Conservation (phyloP, 2,797 vertebrate species). For the Ctenopoma multispine region DNA sequence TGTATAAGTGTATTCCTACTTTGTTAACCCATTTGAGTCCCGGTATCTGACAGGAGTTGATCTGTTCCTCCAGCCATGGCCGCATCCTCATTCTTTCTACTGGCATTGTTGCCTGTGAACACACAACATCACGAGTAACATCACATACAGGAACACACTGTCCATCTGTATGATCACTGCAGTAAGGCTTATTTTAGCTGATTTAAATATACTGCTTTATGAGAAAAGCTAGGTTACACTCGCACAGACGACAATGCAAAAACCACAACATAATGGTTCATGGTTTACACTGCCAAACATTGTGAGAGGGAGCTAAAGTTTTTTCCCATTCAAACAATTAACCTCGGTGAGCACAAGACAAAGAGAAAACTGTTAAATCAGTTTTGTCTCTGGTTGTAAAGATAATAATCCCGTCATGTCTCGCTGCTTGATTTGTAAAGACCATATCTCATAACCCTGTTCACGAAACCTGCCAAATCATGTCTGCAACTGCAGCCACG, state of each 20-base stretch:
- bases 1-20: slow-evolving; percentile 77
- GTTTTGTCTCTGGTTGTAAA: slow-evolving; percentile 18
- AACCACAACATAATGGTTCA: not conserved
- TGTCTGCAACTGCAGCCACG: not conserved
- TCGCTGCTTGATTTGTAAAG: not conserved
- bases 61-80: slow-evolving; percentile 98
- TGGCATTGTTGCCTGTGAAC: slow-evolving; percentile 89
- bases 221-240: not conserved
- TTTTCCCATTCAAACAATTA: not conserved
- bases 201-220: too few relatives aligned
- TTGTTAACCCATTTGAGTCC: slow-evolving; percentile 97
- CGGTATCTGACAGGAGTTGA: slow-evolving; percentile 93
- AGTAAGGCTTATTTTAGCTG: not conserved
- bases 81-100: slow-evolving; percentile 99
- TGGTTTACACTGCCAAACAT: not conserved
- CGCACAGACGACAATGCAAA: not conserved
- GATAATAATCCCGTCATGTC: slow-evolving; percentile 20
- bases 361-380: not conserved
- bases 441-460: not conserved
- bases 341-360: not conserved
- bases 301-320: not conserved
- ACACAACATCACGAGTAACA: slow-evolving; percentile 2
- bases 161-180: not conserved
- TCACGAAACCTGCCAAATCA: slow-evolving; percentile 2
- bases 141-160: too few relatives aligned